A percentile compares a stretch with the other conserved stretches of the same genome.
These are phyloP conservation scores for Drosophila greeni DNA, from an alignment of 2,888 invertebrate genomes.

Conservation along the genomic window DNA sequence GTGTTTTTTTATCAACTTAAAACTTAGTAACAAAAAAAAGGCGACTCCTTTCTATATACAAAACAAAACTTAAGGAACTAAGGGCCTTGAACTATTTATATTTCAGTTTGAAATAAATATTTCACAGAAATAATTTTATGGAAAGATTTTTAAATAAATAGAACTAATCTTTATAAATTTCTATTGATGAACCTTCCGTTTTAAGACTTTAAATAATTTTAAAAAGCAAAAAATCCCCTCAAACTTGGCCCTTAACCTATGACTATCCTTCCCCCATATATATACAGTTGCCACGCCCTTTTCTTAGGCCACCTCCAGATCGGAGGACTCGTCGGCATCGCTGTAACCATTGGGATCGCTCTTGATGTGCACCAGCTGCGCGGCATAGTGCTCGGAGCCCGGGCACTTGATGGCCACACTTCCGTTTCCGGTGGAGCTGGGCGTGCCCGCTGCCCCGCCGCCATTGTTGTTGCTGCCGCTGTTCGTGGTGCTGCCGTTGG, in stretches of 20 bases:
- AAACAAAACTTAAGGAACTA: conserved; percentile 50
- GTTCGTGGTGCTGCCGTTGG: conserved; percentile 40
- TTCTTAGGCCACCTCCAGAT: conserved; percentile 87
- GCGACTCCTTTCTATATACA: conserved; percentile 56
- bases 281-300: conserved; percentile 22
- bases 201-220: background rate
- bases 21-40: conserved; percentile 47
- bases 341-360: conserved; percentile 80
- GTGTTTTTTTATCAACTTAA: conserved; percentile 5
- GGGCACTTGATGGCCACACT: conserved; percentile 68
- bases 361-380: conserved; percentile 77
- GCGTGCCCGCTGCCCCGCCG: conserved; percentile 81
- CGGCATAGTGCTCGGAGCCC: conserved; percentile 72
- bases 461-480: conserved; percentile 28
- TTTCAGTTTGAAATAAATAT: conserved; percentile 1
- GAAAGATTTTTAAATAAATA: background rate
- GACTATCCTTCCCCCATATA: conserved; percentile 15
- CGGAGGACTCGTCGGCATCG: conserved; percentile 87
- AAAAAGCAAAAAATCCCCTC: background rate
- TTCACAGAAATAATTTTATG: conserved; percentile 3
- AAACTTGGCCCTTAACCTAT: conserved; percentile 13
- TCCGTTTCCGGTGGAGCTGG: conserved; percentile 84
- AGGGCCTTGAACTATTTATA: conserved; percentile 17
- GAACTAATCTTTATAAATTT: background rate
- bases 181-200: background rate